phyloP scores from a whole-genome alignment of 2,888 invertebrate genomes.

The Dastarcus helophoroides region DNA sequence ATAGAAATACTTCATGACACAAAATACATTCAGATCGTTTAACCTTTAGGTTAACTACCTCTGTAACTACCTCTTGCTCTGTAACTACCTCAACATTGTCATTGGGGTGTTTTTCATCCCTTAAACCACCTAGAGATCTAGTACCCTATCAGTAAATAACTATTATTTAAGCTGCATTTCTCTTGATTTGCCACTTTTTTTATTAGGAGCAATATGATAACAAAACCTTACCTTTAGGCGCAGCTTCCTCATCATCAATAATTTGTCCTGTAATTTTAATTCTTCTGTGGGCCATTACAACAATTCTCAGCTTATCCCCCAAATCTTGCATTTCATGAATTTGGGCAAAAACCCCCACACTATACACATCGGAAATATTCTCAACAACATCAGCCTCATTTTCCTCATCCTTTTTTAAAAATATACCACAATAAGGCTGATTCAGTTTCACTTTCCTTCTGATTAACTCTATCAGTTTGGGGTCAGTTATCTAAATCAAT shows the following conservation, averaged over 20 bases:
- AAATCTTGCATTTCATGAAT: slow-evolving; percentile 96
- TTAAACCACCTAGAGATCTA: too few relatives aligned
- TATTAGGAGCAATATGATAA: too few relatives aligned
- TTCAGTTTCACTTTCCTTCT: slow-evolving; percentile 88
- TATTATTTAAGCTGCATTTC: too few relatives aligned
- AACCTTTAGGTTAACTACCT: too few relatives aligned
- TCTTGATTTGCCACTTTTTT: too few relatives aligned
- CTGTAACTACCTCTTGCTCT: too few relatives aligned
- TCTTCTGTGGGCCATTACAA: slow-evolving; percentile 89
- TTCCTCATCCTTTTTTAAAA: slow-evolving; percentile 84
- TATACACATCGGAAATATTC: slow-evolving; percentile 74
- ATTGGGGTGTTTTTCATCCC: too few relatives aligned
- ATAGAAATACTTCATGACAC: too few relatives aligned
- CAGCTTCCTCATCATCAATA: slow-evolving; percentile 57
- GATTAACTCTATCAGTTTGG: slow-evolving; percentile 76
- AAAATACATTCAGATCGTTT: too few relatives aligned
- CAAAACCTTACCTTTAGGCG: slow-evolving; percentile 34
- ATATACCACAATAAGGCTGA: slow-evolving; percentile 95
- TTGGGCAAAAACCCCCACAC: slow-evolving; percentile 92
- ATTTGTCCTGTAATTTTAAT: slow-evolving; percentile 73
- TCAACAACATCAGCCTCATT: slow-evolving; percentile 79
- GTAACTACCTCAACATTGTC: too few relatives aligned
- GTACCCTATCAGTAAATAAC: too few relatives aligned
- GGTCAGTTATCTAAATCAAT: slow-evolving; percentile 63
- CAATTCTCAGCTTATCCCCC: slow-evolving; percentile 78